These are phyloP conservation scores for Mastomys coucha DNA, from an alignment of 2,113 vertebrate species.

Conservation along the genomic window DNA sequence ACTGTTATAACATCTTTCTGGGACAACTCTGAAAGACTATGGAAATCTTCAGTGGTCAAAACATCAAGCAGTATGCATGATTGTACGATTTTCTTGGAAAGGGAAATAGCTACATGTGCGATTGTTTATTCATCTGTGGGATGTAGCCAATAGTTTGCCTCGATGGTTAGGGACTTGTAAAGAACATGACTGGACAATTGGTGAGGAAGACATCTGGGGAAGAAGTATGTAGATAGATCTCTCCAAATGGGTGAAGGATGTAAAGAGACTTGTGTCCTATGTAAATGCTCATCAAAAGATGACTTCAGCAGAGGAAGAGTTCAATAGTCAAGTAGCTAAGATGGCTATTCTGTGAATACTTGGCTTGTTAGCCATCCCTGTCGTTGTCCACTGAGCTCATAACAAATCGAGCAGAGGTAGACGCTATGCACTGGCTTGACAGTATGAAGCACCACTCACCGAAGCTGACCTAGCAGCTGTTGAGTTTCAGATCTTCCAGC, in stretches of 20 bases:
- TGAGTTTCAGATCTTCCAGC: neutral
- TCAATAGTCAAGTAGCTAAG: neutral
- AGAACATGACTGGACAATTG: neutral
- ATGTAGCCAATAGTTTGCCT: neutral
- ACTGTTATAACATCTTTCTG: too few species aligned
- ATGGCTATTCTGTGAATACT: neutral
- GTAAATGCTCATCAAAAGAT: neutral
- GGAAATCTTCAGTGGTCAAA: neutral
- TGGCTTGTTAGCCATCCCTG: neutral
- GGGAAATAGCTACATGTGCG: neutral
- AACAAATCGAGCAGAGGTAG: neutral
- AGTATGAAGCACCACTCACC: neutral
- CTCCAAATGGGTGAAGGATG: neutral
- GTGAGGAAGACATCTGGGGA: neutral
- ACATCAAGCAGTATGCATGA: neutral
- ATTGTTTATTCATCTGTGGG: neutral
- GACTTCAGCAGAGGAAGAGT: neutral
- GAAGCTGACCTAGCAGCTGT: neutral
- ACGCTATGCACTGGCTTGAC: neutral
- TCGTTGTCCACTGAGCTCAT: neutral
- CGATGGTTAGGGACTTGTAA: neutral
- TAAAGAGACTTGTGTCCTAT: neutral
- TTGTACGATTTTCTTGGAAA: neutral
- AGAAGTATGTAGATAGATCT: neutral
- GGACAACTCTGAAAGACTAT: too few species aligned